phyloP scores from a whole-genome alignment of 1,140 invertebrate species.

The Philopotamus ludificatus region DNA sequence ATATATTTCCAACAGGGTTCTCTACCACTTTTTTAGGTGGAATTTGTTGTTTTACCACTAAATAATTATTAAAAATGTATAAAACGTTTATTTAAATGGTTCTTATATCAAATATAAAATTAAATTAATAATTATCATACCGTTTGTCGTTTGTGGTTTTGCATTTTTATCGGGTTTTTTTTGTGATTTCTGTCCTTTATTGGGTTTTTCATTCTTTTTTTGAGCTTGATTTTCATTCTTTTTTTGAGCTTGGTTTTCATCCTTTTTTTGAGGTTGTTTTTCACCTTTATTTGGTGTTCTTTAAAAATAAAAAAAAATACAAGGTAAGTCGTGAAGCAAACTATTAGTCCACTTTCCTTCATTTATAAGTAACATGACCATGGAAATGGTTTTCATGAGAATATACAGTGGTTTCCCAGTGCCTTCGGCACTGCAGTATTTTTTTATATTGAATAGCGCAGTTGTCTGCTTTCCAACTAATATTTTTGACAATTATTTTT shows the following conservation, averaged over 20 bases:
- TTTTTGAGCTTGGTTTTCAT: conserved; percentile 1
- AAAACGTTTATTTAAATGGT: background rate
- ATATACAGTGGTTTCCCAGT: no score
- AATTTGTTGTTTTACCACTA: background rate
- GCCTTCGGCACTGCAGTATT: no score
- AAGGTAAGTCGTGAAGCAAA: no score
- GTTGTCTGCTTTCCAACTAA: no score
- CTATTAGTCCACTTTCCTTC: no score
- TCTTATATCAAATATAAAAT: background rate
- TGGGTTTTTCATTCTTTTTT: background rate
- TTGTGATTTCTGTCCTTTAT: background rate
- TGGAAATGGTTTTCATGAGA: no score
- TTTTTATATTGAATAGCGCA: no score
- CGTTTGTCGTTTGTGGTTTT: background rate
- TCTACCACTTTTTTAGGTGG: no score
- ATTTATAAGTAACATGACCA: no score
- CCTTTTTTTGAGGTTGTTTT: conserved; percentile 15
- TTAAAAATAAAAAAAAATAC: background rate
- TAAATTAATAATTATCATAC: background rate
- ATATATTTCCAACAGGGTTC: background rate
- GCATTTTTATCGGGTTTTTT: conserved; percentile 3
- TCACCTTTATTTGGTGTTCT: conserved; percentile 1
- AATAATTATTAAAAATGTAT: background rate
- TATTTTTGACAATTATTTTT: no score
- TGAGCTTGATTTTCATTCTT: background rate